Percentiles rank a stretch among this genome's conserved stretches.
phyloP scores from a whole-genome alignment of 2,797 vertebrate genomes.

The Chelidonichthys spinosus region DNA sequence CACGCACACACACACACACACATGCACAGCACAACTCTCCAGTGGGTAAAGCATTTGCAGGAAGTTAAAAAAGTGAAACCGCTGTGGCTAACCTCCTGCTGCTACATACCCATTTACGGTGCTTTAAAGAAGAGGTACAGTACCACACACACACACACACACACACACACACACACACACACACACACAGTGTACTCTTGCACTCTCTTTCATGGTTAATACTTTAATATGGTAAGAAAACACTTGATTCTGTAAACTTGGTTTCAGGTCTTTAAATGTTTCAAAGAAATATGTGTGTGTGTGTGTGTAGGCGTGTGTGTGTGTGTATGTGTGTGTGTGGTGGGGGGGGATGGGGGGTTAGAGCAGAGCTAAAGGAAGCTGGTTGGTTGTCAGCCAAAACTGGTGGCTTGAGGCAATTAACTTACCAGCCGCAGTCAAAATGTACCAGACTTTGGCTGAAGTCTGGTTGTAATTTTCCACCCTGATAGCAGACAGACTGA shows the following conservation, averaged over 20 bases:
- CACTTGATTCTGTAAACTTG: constrained; percentile 25
- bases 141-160: too few relatives aligned
- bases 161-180: constrained; percentile 29
- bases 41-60: constrained; percentile 34
- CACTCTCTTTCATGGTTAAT: constrained; percentile 18
- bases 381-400: constrained; percentile 35
- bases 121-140: constrained; percentile 27
- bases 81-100: constrained; percentile 56
- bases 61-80: constrained; percentile 37
- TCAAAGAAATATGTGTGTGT: neutral
- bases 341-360: neutral
- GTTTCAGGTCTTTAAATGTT: constrained; percentile 20
- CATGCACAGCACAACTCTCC: constrained; percentile 7
- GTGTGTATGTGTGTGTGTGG: neutral
- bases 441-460: constrained; percentile 15
- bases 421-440: constrained; percentile 16
- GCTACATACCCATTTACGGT: constrained; percentile 51
- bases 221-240: constrained; percentile 19
- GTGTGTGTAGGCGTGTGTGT: neutral
- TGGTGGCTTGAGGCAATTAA: constrained; percentile 46
- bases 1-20: constrained; percentile 20
- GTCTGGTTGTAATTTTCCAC: constrained; percentile 47
- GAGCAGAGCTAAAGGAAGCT: constrained; percentile 8
- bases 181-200: neutral
- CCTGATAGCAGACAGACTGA: constrained; percentile 34